Evolutionary conservation across 2,113 vertebrate genomes (phyloP).

Genomic region (Notothenia rossii): DNA sequence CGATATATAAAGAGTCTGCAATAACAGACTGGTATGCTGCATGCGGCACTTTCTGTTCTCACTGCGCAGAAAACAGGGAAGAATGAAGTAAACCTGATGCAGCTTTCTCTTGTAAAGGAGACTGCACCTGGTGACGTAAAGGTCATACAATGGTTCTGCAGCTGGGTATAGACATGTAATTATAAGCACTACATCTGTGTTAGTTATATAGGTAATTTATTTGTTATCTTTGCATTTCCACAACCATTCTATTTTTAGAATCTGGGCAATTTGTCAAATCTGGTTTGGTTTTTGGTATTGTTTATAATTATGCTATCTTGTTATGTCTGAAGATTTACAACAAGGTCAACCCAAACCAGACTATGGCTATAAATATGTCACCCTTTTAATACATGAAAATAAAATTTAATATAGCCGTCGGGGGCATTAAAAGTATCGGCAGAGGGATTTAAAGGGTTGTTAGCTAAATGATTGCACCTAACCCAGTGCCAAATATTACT

Average conservation of each 20-base stretch:
- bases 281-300: neutral
- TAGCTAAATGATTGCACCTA: conserved; percentile 3
- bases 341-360: conserved; percentile 1
- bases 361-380: neutral
- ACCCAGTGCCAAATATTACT: conserved; percentile 7
- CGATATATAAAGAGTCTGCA: neutral
- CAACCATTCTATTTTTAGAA: neutral
- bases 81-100: conserved; percentile 41
- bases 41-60: conserved; percentile 22
- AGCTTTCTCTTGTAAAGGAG: conserved; percentile 38
- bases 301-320: neutral
- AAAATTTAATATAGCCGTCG: neutral
- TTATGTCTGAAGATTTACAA: neutral
- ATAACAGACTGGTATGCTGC: conserved; percentile 1
- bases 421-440: neutral
- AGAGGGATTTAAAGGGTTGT: conserved; percentile 9
- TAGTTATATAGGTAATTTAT: neutral
- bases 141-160: conserved; percentile 2
- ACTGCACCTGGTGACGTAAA: conserved; percentile 48
- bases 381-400: neutral
- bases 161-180: neutral
- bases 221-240: neutral
- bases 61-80: conserved; percentile 19
- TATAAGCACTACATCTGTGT: neutral
- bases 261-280: neutral